Conservation (phyloP, 2,797 vertebrate species). For the Percopsis omiscomaycus region DNA sequence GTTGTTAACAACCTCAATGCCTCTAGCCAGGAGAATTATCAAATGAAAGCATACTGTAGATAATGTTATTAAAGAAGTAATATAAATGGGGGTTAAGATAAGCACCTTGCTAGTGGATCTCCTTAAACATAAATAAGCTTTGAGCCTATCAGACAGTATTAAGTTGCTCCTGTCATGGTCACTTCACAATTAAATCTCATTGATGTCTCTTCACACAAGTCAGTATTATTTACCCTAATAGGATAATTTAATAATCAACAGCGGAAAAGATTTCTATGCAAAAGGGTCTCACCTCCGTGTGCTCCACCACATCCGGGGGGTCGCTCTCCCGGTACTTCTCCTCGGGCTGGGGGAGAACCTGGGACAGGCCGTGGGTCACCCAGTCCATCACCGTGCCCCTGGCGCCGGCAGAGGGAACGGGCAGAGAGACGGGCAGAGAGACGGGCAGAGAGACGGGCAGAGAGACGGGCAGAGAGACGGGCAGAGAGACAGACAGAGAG, state of each 20-base stretch:
- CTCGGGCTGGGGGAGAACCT: conserved; percentile 86
- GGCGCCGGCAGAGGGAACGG: conserved; percentile 12
- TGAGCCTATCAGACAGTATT: not conserved
- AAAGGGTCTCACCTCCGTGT: conserved; percentile 69
- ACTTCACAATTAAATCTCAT: not conserved
- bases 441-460: not conserved
- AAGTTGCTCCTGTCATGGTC: not conserved
- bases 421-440: not conserved
- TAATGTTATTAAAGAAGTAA: conserved; percentile 1
- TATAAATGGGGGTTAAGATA: conserved; percentile 23
- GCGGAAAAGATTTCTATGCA: not conserved
- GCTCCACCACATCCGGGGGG: conserved; percentile 30
- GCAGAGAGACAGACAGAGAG: not conserved
- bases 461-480: not conserved
- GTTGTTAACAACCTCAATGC: not conserved
- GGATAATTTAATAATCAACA: not conserved
- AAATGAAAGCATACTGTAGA: conserved; percentile 8
- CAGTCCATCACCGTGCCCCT: conserved; percentile 82
- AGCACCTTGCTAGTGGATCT: not conserved
- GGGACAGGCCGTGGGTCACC: conserved; percentile 86
- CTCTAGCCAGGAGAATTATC: not conserved
- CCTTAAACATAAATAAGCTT: not conserved
- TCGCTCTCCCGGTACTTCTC: conserved; percentile 67
- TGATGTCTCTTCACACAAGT: not conserved
- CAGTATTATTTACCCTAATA: not conserved